Conservation (phyloP, 1,140 invertebrate genomes). For the Araneus ventricosus region DNA sequence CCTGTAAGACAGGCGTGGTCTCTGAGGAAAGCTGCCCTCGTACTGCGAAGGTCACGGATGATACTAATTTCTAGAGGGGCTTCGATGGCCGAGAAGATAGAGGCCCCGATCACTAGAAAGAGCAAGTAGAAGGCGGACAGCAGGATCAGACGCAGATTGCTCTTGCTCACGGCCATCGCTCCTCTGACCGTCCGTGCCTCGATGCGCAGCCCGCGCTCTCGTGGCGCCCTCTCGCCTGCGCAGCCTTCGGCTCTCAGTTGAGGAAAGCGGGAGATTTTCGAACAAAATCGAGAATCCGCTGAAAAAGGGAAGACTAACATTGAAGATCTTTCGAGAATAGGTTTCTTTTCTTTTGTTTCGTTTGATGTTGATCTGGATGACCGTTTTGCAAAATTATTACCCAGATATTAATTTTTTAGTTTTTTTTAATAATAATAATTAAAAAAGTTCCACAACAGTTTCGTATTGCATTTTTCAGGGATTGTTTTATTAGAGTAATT, state of each 20-base stretch:
- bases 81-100: constrained; percentile 87
- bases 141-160: constrained; percentile 80
- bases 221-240: not conserved
- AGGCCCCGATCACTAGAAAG: constrained; percentile 84
- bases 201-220: not conserved
- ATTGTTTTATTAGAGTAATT: too few relatives aligned
- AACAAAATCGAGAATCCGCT: too few relatives aligned
- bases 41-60: constrained; percentile 82
- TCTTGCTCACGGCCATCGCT: constrained; percentile 77
- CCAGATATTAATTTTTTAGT: too few relatives aligned
- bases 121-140: constrained; percentile 80
- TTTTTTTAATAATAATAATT: too few relatives aligned
- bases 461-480: too few relatives aligned
- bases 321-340: too few relatives aligned
- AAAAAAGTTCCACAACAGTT: too few relatives aligned
- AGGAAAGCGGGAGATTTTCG: too few relatives aligned
- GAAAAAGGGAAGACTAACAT: too few relatives aligned
- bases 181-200: not conserved
- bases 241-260: not conserved
- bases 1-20: constrained; percentile 84
- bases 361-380: too few relatives aligned
- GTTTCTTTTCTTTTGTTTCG: too few relatives aligned
- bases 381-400: too few relatives aligned
- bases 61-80: constrained; percentile 84
- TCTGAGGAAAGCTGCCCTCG: constrained; percentile 83